A percentile compares a stretch with the other conserved stretches of the same genome.
Conservation (phyloP, 1,140 invertebrate species). For the Drosophila bipectinata region DNA sequence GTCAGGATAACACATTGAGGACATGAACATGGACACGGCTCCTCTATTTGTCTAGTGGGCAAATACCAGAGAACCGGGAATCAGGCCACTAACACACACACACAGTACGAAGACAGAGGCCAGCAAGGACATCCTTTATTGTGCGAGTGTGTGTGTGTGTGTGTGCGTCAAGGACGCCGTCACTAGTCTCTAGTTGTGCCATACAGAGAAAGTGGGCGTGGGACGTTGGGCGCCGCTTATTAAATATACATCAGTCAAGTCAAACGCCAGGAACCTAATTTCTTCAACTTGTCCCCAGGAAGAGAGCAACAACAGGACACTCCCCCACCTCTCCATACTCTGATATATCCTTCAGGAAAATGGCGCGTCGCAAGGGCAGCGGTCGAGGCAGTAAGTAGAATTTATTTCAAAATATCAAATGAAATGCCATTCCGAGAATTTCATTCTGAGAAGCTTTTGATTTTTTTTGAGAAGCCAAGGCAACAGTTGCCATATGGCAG, state of each 20-base stretch:
- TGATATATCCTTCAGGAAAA: slow-evolving; percentile 13
- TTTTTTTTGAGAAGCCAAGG: slow-evolving; percentile 6
- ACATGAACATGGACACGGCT: slow-evolving; percentile 26
- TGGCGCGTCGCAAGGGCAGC: slow-evolving; percentile 74
- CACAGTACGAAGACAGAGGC: background rate
- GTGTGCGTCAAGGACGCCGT: slow-evolving; percentile 42
- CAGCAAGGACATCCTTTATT: slow-evolving; percentile 42
- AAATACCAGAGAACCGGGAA: slow-evolving; percentile 34
- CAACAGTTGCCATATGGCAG: slow-evolving; percentile 18
- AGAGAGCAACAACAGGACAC: slow-evolving; percentile 19
- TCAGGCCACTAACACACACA: slow-evolving; percentile 32
- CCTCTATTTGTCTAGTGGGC: slow-evolving; percentile 42
- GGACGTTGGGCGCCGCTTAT: slow-evolving; percentile 28
- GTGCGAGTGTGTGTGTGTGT: slow-evolving; percentile 20
- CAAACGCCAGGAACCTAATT: slow-evolving; percentile 50
- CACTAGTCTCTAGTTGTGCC: slow-evolving; percentile 16
- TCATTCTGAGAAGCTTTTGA: slow-evolving; percentile 1
- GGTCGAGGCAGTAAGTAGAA: slow-evolving; percentile 72
- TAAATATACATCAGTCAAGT: slow-evolving; percentile 57
- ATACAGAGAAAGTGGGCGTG: slow-evolving; percentile 19
- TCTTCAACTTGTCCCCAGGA: slow-evolving; percentile 35
- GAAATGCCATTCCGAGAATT: slow-evolving; percentile 8
- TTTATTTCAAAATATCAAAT: slow-evolving; percentile 13
- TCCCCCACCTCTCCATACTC: background rate
- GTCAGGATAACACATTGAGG: slow-evolving; percentile 33